A percentile compares a stretch with the other conserved stretches of the same genome.
Evolutionary conservation across 2,888 invertebrate genomes (phyloP).

Genomic region (Synergus laeviventris): DNA sequence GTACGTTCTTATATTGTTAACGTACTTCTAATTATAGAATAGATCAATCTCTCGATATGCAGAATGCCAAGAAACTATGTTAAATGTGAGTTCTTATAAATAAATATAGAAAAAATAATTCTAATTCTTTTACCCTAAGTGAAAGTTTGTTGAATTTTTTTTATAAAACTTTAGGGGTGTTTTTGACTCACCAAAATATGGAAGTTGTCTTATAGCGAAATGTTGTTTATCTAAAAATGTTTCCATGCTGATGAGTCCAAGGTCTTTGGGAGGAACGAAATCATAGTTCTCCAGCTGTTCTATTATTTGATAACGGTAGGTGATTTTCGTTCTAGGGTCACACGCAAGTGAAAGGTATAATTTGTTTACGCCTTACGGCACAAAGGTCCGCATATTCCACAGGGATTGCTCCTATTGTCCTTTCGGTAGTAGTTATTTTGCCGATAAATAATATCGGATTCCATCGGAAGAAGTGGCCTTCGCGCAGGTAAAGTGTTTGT

Average conservation of each 20-base stretch:
- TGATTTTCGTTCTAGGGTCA: neutral
- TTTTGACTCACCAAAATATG: too few relatives aligned
- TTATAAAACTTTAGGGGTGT: too few relatives aligned
- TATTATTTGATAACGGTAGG: neutral
- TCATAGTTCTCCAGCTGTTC: conserved; percentile 4
- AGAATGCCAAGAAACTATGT: neutral
- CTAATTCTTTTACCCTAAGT: too few relatives aligned
- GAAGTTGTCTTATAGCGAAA: neutral
- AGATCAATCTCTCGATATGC: neutral
- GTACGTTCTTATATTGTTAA: neutral
- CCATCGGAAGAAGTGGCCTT: neutral
- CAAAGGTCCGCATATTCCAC: neutral
- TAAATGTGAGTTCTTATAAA: too few relatives aligned
- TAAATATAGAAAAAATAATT: too few relatives aligned
- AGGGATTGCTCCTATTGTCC: conserved; percentile 2
- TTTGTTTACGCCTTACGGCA: conserved; percentile 12
- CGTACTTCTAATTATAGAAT: neutral
- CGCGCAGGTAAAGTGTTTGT: neutral
- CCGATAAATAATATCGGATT: neutral
- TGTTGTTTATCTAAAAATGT: neutral
- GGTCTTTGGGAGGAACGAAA: neutral
- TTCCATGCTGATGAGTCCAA: neutral
- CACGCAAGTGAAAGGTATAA: conserved; percentile 24
- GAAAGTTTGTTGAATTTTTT: too few relatives aligned
- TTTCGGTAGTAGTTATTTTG: neutral